phyloP scores from a whole-genome alignment of 2,888 invertebrate genomes.

The Allophyes oxyacanthae region DNA sequence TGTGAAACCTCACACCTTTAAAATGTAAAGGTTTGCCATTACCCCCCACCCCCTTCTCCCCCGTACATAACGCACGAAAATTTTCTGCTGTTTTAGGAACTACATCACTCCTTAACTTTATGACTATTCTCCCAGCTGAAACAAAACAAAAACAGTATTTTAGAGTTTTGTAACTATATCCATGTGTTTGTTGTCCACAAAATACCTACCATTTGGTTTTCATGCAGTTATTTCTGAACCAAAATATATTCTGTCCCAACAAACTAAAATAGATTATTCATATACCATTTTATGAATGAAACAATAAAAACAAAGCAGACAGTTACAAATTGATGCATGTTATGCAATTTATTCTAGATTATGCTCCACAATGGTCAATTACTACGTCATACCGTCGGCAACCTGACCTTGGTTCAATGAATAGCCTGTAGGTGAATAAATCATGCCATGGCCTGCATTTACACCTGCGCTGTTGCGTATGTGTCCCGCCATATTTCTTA shows the following conservation, averaged over 20 bases:
- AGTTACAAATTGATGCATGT: conserved; percentile 37
- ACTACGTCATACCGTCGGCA: conserved; percentile 46
- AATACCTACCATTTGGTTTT: too few relatives aligned
- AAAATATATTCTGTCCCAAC: background rate
- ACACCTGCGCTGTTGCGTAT: conserved; percentile 22
- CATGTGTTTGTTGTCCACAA: too few relatives aligned
- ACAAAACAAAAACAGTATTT: conserved; percentile 27
- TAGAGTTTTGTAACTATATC: too few relatives aligned
- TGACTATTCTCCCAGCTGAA: conserved; percentile 94
- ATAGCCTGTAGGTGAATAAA: conserved; percentile 32
- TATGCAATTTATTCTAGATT: conserved; percentile 43
- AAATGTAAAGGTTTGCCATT: conserved; percentile 94
- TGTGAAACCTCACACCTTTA: conserved; percentile 95
- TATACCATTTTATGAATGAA: conserved; percentile 43
- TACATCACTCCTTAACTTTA: conserved; percentile 95
- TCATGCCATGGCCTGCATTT: conserved; percentile 31
- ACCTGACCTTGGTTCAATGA: conserved; percentile 62
- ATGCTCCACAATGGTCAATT: conserved; percentile 35
- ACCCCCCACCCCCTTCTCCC: conserved; percentile 94
- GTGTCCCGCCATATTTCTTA: conserved; percentile 10
- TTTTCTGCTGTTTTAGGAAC: conserved; percentile 97
- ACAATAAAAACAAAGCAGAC: conserved; percentile 19
- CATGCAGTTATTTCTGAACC: background rate
- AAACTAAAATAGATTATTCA: background rate
- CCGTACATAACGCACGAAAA: conserved; percentile 97